Base-by-base conservation (phyloP, 30 jellyfish, hydroid and myxozoan species). In the Turritopsis dohrnii region DNA sequence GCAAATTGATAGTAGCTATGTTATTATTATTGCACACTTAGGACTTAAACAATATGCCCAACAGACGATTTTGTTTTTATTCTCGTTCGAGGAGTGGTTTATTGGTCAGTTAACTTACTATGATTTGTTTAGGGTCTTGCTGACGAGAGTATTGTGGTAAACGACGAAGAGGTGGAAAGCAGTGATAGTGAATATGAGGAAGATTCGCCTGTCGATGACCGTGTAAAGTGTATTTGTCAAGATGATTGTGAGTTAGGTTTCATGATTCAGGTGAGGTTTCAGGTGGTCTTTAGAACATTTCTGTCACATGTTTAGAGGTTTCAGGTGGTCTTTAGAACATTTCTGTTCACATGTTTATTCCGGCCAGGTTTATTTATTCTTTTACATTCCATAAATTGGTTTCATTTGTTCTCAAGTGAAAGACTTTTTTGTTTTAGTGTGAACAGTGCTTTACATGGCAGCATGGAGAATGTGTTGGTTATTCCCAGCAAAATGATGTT, bases 361-460 rank as follows among this genome's bases (percentile, higher is more conserved):
- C n/a, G n/a, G n/a, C n/a, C n/a, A n/a, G n/a, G n/a, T n/a, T n/a
- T n/a, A n/a, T n/a, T n/a, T n/a, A n/a, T n/a, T n/a, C n/a, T n/a
- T n/a, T n/a, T n/a, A n/a, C n/a, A n/a, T n/a, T n/a, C n/a, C n/a
- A 41, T 41, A 41, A 41, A 41, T 13, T 41, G 60, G 13, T 69
- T 69, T 69, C 9, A 7, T 23, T 16, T 27, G 1, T 69, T 7
- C 16, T 69, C 31, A 16, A 9, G 22, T 69, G 30, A 69, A 69
- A 7, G 30, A 1, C 22, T 8, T 54, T 22, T 72, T 53, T 72
- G 30, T 74, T 69, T 8, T 83, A 91, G 97, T 93, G 98, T 81
- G 98, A 93, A 74, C 98, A 93, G 86, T 93, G 98, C 80, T 83
- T 87, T 20, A 93, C 98, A 1, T 93, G 98, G 98, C 98, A 93